phyloP scores from a whole-genome alignment of 2,113 vertebrate species.

The Oreochromis tanganicae region DNA sequence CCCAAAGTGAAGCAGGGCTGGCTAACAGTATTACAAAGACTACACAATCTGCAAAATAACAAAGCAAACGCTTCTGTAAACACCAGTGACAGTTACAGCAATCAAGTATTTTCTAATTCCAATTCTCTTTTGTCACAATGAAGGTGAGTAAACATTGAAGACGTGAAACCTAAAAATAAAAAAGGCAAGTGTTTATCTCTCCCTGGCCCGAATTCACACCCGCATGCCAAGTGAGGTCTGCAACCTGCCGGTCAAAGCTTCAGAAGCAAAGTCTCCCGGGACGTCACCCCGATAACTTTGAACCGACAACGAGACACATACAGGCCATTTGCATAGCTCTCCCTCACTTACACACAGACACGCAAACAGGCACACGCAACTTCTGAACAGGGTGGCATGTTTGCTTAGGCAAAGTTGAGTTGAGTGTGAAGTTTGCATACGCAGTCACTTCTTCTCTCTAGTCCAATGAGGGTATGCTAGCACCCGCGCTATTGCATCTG shows the following conservation, averaged over 20 bases:
- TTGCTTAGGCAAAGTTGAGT: constrained; percentile 63
- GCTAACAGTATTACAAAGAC: constrained; percentile 13
- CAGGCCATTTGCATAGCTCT: constrained; percentile 63
- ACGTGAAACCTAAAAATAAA: constrained; percentile 18
- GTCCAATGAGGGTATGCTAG: constrained; percentile 48
- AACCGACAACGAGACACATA: constrained; percentile 5
- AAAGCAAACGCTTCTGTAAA: constrained; percentile 58
- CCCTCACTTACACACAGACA: constrained; percentile 35
- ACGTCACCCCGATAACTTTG: constrained; percentile 5
- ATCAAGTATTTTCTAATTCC: constrained; percentile 46
- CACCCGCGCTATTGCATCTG: constrained; percentile 64
- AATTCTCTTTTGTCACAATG: constrained; percentile 7
- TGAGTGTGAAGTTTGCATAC: constrained; percentile 60
- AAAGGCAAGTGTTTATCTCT: neutral
- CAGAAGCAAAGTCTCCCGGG: neutral
- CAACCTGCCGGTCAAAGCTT: constrained; percentile 15
- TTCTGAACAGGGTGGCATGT: constrained; percentile 23
- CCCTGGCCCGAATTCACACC: constrained; percentile 18
- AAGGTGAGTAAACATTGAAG: constrained; percentile 39
- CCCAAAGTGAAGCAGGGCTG: constrained; percentile 2
- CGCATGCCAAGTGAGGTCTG: constrained; percentile 8
- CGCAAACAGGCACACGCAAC: neutral
- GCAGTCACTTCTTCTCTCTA: constrained; percentile 21
- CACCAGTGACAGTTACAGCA: constrained; percentile 50
- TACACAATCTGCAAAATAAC: constrained; percentile 31